Evolutionary conservation across 2,113 vertebrate genomes (phyloP).

Genomic region (Epinephelus cyanopodus): DNA sequence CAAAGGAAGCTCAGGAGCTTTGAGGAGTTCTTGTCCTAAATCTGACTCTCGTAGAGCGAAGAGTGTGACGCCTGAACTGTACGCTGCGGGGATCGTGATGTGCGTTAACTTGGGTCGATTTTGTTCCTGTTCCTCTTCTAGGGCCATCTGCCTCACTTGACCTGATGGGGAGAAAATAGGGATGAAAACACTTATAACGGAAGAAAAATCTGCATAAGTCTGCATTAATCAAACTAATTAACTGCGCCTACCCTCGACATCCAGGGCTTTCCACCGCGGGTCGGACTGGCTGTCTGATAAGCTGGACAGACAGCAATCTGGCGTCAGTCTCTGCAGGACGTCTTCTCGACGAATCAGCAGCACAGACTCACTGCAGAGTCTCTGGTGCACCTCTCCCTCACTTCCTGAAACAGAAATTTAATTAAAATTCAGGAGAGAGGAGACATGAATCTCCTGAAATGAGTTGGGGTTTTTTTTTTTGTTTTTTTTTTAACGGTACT

Average conservation of each 20-base stretch:
- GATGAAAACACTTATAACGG: neutral
- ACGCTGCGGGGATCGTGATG: constrained; percentile 82
- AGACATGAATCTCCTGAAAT: neutral
- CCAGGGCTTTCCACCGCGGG: constrained; percentile 75
- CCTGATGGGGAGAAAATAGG: constrained; percentile 50
- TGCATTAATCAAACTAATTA: no score
- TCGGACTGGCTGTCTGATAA: constrained; percentile 49
- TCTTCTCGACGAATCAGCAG: constrained; percentile 83
- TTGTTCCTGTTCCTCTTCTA: constrained; percentile 63
- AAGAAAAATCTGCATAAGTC: neutral
- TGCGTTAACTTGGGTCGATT: constrained; percentile 55
- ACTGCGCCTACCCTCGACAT: constrained; percentile 77
- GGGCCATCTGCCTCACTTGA: constrained; percentile 78
- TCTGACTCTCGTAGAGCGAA: constrained; percentile 73
- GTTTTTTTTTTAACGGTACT: constrained; percentile 22
- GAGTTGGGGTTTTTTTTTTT: no score
- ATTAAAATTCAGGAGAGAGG: no score
- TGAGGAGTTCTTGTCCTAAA: constrained; percentile 70
- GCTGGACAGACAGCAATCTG: constrained; percentile 46
- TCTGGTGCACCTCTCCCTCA: constrained; percentile 72
- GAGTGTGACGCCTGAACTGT: constrained; percentile 82
- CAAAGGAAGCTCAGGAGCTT: constrained; percentile 73
- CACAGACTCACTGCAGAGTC: constrained; percentile 84
- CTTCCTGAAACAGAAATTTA: constrained; percentile 51
- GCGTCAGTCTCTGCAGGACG: constrained; percentile 73